phyloP scores from a whole-genome alignment of 2,888 invertebrate species.

The Leucophenga maculata region DNA sequence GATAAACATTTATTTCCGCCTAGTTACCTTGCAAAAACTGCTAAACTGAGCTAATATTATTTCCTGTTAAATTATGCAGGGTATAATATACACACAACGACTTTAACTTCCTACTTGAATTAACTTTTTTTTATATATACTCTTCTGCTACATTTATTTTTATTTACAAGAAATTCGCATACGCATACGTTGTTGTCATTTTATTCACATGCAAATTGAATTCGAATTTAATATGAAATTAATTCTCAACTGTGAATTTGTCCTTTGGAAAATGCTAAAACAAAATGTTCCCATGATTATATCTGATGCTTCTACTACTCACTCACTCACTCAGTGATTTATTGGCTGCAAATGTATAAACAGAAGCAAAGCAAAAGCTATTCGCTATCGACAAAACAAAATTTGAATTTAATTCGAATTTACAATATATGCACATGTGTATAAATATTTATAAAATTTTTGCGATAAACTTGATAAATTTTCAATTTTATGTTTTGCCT shows the following conservation, averaged over 20 bases:
- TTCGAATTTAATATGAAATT: slow-evolving; percentile 15
- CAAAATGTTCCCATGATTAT: slow-evolving; percentile 11
- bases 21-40: too few species aligned
- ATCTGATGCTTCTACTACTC: not conserved
- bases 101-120: too few species aligned
- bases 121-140: too few species aligned
- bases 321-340: slow-evolving; percentile 11
- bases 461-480: slow-evolving; percentile 25
- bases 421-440: not conserved
- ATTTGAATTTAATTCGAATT: not conserved
- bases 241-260: slow-evolving; percentile 9
- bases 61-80: too few species aligned
- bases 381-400: not conserved
- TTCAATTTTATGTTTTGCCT: slow-evolving; percentile 16
- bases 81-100: too few species aligned
- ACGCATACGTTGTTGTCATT: not conserved
- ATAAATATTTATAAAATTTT: slow-evolving; percentile 24
- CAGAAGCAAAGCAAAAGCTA: not conserved
- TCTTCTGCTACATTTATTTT: not conserved
- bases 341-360: slow-evolving; percentile 19
- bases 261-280: slow-evolving; percentile 10
- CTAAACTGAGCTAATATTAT: too few species aligned
- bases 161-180: not conserved
- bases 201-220: slow-evolving; percentile 6
- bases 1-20: too few species aligned